Percentiles rank a stretch among this genome's conserved stretches.
Conservation (phyloP, 1,140 invertebrate species). For the Agraylea sexmaculata region DNA sequence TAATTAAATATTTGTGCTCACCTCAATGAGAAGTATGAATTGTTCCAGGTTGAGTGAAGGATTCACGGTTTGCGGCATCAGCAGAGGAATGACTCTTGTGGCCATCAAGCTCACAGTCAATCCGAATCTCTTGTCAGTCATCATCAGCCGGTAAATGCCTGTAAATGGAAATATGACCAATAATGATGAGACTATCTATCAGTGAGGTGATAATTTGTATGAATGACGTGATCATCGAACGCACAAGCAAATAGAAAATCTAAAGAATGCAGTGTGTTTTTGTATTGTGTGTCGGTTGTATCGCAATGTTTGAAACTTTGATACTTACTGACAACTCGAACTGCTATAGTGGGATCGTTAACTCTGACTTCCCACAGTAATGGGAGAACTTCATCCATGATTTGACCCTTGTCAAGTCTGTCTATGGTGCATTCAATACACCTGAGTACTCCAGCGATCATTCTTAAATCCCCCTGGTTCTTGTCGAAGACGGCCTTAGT, state of each 20-base stretch:
- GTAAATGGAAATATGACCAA: constrained; percentile 25
- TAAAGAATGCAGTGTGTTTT: neutral
- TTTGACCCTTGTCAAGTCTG: constrained; percentile 70
- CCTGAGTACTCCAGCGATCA: constrained; percentile 62
- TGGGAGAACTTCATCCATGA: constrained; percentile 86
- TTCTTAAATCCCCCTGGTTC: constrained; percentile 64
- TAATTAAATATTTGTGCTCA: constrained; percentile 24
- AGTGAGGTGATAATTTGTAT: constrained; percentile 1
- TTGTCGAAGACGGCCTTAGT: constrained; percentile 80
- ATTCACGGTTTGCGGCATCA: constrained; percentile 88
- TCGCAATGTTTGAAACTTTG: neutral
- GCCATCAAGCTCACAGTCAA: constrained; percentile 86
- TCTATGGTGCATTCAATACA: constrained; percentile 70
- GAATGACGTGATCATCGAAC: neutral
- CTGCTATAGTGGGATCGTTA: constrained; percentile 70
- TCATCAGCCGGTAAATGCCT: constrained; percentile 90
- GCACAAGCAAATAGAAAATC: neutral
- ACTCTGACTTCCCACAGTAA: constrained; percentile 78
- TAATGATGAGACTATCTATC: no score
- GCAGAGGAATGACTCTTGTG: constrained; percentile 81
- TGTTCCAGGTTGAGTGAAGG: constrained; percentile 82
- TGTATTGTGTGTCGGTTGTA: neutral
- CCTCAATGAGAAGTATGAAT: constrained; percentile 74
- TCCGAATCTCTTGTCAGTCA: constrained; percentile 86
- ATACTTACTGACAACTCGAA: constrained; percentile 74